Evolutionary conservation across 2,888 invertebrate species (phyloP).

Genomic region (Diaphora mendica): DNA sequence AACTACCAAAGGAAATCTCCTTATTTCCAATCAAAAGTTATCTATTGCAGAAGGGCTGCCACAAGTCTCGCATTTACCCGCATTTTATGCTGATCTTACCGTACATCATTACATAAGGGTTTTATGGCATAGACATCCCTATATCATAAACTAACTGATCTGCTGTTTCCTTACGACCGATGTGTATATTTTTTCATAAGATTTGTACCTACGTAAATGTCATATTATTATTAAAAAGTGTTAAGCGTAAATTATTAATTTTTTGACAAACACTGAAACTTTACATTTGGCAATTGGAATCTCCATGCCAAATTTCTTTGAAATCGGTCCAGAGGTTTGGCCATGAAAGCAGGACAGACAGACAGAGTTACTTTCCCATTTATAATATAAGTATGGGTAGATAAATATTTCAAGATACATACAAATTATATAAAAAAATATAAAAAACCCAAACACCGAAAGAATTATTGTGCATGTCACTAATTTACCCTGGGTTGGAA

Average conservation of each 20-base stretch:
- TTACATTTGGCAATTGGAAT: no score
- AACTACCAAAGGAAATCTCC: neutral
- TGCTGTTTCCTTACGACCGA: neutral
- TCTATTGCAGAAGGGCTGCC: neutral
- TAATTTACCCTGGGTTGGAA: no score
- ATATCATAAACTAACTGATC: neutral
- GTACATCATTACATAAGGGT: neutral
- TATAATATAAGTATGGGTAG: no score
- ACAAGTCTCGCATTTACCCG: neutral
- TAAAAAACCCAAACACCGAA: no score
- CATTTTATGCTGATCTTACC: neutral
- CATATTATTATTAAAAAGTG: neutral
- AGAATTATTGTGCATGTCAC: no score
- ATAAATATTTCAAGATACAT: no score
- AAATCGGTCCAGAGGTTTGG: no score
- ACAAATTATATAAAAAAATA: no score
- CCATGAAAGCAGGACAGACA: no score
- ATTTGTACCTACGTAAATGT: neutral
- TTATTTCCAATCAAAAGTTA: constrained; percentile 1
- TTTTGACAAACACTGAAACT: no score
- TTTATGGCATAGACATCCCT: neutral
- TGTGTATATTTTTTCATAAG: neutral
- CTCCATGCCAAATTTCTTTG: no score
- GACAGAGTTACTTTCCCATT: no score
- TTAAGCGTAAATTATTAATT: neutral